Percentiles rank a stretch among this genome's conserved stretches.
phyloP scores from a whole-genome alignment of 2,113 vertebrate species.

The Xerus inauris region DNA sequence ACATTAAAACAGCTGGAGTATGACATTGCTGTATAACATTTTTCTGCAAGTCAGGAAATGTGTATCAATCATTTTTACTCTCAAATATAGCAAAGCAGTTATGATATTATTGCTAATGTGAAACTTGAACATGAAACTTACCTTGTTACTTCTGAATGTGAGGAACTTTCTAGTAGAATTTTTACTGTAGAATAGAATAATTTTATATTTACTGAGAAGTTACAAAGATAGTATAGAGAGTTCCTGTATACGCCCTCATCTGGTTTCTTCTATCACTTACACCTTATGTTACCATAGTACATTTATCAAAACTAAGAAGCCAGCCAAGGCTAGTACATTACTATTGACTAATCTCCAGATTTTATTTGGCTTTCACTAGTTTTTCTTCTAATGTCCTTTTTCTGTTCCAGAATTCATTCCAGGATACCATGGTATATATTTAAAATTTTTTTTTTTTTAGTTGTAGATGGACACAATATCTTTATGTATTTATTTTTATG shows the following conservation, averaged over 20 bases:
- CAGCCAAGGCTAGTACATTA: not conserved
- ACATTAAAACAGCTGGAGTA: not conserved
- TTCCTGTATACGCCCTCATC: not conserved
- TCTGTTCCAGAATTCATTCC: not conserved
- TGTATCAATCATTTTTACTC: constrained; percentile 20
- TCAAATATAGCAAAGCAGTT: constrained; percentile 10
- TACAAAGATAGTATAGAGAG: not conserved
- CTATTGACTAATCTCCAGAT: not conserved
- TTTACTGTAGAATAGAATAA: constrained; percentile 9
- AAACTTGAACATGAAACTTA: constrained; percentile 38
- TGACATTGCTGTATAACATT: not conserved
- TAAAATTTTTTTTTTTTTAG: too few relatives aligned
- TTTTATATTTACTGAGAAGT: constrained; percentile 7
- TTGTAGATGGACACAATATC: too few relatives aligned
- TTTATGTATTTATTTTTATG: too few relatives aligned
- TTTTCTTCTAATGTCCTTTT: constrained; percentile 28
- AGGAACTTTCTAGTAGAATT: constrained; percentile 37
- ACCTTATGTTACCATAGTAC: not conserved
- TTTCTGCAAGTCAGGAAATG: constrained; percentile 27
- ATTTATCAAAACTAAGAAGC: constrained; percentile 22
- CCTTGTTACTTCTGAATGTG: not conserved
- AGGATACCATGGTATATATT: not conserved
- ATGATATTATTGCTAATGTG: constrained; percentile 13
- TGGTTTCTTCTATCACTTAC: not conserved
- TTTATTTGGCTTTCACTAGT: not conserved